These are phyloP conservation scores for Drosophila kanapiae DNA, from an alignment of 1,140 invertebrate genomes.

Conservation along the genomic window DNA sequence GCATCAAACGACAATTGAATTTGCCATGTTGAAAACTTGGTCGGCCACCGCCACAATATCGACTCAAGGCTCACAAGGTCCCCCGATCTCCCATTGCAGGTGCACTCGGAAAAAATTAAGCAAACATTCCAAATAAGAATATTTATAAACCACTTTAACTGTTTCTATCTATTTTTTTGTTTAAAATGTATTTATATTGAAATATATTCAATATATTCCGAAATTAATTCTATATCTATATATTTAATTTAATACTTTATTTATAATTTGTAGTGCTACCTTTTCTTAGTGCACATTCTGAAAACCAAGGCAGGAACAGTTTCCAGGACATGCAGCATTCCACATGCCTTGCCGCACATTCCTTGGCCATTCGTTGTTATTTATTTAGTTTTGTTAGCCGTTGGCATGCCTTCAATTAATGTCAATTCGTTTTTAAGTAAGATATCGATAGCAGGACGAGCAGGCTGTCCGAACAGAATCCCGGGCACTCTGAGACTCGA, in stretches of 20 bases:
- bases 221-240: too few relatives aligned
- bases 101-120: slow-evolving; percentile 8
- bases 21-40: slow-evolving; percentile 80
- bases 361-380: slow-evolving; percentile 73
- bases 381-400: slow-evolving; percentile 81
- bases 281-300: slow-evolving; percentile 5
- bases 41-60: slow-evolving; percentile 61
- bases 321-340: slow-evolving; percentile 47
- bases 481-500: neutral
- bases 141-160: too few relatives aligned
- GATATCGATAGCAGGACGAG: slow-evolving; percentile 70
- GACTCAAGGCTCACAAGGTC: slow-evolving; percentile 39
- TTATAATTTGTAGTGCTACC: too few relatives aligned
- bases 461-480: neutral
- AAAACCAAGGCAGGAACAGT: slow-evolving; percentile 6
- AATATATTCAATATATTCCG: too few relatives aligned
- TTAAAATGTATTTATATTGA: neutral
- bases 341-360: slow-evolving; percentile 49
- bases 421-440: slow-evolving; percentile 84
- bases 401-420: slow-evolving; percentile 83
- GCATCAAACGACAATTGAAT: slow-evolving; percentile 84
- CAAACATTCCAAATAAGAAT: neutral
- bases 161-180: neutral
- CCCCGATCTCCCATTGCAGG: slow-evolving; percentile 27
- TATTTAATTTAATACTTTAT: neutral